Evolutionary conservation across 35 echinoderm and acorn worm genomes (phyloP).

Genomic region (Patiria miniata): DNA sequence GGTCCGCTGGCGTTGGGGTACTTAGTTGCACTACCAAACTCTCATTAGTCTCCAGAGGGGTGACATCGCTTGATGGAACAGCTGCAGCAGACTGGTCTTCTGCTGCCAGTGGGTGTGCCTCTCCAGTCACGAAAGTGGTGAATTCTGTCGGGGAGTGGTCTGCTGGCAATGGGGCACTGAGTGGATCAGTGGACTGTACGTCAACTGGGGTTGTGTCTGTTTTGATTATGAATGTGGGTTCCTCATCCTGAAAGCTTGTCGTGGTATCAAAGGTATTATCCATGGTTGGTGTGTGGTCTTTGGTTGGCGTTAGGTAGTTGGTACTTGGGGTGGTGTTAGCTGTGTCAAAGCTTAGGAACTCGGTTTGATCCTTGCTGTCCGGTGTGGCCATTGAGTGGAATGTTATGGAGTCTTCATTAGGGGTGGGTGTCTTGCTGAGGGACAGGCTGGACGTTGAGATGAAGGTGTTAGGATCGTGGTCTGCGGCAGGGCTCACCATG

Average conservation of each 20-base stretch:
- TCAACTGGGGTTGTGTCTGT: neutral
- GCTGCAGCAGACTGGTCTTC: neutral
- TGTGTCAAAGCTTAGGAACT: neutral
- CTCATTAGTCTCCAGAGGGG: neutral
- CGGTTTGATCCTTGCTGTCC: neutral
- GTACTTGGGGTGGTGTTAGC: neutral
- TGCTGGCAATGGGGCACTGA: neutral
- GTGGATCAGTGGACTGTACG: neutral
- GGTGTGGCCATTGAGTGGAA: neutral
- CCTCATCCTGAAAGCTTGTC: neutral
- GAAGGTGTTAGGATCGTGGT: neutral
- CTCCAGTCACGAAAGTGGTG: neutral
- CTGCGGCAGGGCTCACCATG: neutral
- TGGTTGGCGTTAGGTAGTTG: neutral
- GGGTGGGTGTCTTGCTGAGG: neutral
- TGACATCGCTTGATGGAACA: neutral
- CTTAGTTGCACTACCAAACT: conserved; percentile 17
- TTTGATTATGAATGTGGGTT: neutral
- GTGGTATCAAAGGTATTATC: neutral
- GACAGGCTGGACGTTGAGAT: neutral
- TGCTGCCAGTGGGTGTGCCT: too few species aligned
- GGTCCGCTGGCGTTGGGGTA: neutral
- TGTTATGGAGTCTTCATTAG: neutral
- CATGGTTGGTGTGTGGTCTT: neutral
- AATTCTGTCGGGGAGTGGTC: conserved; percentile 15